Evolutionary conservation across 1,140 invertebrate species (phyloP).

Genomic region (Magallana angulata): DNA sequence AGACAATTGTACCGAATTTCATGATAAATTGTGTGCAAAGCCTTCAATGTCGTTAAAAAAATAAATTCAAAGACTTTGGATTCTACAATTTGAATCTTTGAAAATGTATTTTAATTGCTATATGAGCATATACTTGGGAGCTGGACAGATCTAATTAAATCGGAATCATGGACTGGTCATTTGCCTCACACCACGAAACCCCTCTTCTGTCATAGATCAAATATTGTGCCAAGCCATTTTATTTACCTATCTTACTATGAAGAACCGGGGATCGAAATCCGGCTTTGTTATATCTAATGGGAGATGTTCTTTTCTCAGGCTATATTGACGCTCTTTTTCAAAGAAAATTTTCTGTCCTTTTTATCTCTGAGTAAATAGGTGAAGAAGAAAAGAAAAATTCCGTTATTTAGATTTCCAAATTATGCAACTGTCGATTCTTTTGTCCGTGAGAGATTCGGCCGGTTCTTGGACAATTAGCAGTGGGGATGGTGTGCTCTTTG

Average conservation of each 20-base stretch:
- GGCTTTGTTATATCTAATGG: constrained; percentile 18
- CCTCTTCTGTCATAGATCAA: constrained; percentile 15
- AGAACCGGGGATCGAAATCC: constrained; percentile 27
- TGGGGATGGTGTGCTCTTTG: constrained; percentile 20
- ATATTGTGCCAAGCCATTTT: constrained; percentile 33
- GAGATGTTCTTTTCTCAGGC: constrained; percentile 31
- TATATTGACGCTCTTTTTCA: not conserved
- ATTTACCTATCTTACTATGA: constrained; percentile 28
- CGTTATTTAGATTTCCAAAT: constrained; percentile 37
- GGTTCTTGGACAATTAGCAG: constrained; percentile 30
- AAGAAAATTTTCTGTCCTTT: not conserved
- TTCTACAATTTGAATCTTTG: no score
- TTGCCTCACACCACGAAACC: not conserved
- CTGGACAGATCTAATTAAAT: not conserved
- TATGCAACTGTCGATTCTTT: constrained; percentile 31
- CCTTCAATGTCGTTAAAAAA: no score
- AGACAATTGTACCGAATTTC: no score
- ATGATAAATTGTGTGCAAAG: no score
- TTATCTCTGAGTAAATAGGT: constrained; percentile 24
- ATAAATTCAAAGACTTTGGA: no score
- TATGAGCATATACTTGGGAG: not conserved
- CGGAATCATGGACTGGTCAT: not conserved
- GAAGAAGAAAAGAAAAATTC: constrained; percentile 23
- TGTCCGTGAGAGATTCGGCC: constrained; percentile 26
- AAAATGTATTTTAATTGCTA: no score